Evolutionary conservation across 2,888 invertebrate species (phyloP), one percentile per base, ranked within the genome.

Genomic region (Penaeus monodon): DNA sequence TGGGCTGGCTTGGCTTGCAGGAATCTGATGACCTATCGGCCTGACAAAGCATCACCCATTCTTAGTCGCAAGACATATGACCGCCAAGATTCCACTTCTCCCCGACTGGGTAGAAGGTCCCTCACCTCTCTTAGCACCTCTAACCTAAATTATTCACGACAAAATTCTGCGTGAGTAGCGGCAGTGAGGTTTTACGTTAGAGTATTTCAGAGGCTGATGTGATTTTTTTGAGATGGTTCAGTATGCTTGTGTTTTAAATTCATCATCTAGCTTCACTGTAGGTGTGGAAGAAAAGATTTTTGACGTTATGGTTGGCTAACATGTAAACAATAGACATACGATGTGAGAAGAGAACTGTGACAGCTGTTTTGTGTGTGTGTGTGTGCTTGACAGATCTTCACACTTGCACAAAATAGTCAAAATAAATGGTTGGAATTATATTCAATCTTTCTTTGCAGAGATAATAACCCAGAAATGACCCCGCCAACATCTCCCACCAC

Each of bases 401-500:
- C 70, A 29, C 70, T 70, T 70, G 24, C 29, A 57, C 57, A 57
- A 57, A 57, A 57, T 57, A 57, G 57, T 57, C 17, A 12, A 17
- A 57, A 57, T 57, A 57, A 12, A 57, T 57, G 57, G 14, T 57
- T 17, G 57, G 57, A 57, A 20, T 57, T 57, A 57, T 57, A 57
- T 57, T 57, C 57, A 57, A 57, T 57, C 57, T 57, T 57, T 57
- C 57, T 57, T 57, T 57, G 57, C 85, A 88, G 88, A 78, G 86
- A 89, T 65, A 89, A 87, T 64, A 78, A 78, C 44, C 80, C 87
- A n/a, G 90, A 90, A 17, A 78, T 83, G 57, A 89, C 89, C 22
- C 95, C 95, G 27, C 95, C 95, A 91, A 92, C 94, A 91, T 94
- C 95, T 91, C 93, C 96, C 91, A 92, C 94, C 91, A 91, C 93